Percentiles rank a stretch among this genome's conserved stretches.
Evolutionary conservation across 2,888 invertebrate species (phyloP).

Genomic region (Melinopterus prodromus): DNA sequence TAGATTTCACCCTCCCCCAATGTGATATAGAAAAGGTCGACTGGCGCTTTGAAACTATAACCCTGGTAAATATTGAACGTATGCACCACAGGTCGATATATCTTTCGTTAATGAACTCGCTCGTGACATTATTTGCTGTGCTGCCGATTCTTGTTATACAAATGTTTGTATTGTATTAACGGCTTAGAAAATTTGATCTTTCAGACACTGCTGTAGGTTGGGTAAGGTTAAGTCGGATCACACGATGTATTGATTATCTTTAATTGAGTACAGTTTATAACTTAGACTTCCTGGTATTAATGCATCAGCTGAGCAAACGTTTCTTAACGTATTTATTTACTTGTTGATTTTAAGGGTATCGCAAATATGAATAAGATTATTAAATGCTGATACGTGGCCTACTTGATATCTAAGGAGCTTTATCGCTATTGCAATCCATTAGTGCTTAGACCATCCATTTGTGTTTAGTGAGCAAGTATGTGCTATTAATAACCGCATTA

Average conservation of each 20-base stretch:
- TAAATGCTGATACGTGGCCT: background rate
- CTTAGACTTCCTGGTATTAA: background rate
- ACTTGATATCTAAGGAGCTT: background rate
- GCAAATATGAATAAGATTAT: background rate
- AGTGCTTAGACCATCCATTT: background rate
- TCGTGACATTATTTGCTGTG: slow-evolving; percentile 18
- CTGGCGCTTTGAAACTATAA: slow-evolving; percentile 39
- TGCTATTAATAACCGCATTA: too few relatives aligned
- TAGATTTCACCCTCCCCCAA: slow-evolving; percentile 49
- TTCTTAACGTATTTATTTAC: background rate
- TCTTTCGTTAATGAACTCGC: slow-evolving; percentile 29
- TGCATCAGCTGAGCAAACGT: background rate
- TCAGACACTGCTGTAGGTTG: background rate
- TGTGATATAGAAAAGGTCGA: slow-evolving; percentile 41
- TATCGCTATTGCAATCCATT: background rate
- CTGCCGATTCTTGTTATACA: slow-evolving; percentile 17
- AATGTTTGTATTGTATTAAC: background rate
- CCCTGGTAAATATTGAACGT: slow-evolving; percentile 42
- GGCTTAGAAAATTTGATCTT: background rate
- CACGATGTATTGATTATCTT: background rate
- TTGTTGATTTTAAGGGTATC: background rate
- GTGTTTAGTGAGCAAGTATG: background rate
- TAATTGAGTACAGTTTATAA: background rate
- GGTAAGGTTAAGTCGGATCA: background rate
- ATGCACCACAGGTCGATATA: slow-evolving; percentile 36